A percentile compares a stretch with the other conserved stretches of the same genome.
Conservation (phyloP, 2,888 invertebrate genomes). For the Hypomecis punctinalis region DNA sequence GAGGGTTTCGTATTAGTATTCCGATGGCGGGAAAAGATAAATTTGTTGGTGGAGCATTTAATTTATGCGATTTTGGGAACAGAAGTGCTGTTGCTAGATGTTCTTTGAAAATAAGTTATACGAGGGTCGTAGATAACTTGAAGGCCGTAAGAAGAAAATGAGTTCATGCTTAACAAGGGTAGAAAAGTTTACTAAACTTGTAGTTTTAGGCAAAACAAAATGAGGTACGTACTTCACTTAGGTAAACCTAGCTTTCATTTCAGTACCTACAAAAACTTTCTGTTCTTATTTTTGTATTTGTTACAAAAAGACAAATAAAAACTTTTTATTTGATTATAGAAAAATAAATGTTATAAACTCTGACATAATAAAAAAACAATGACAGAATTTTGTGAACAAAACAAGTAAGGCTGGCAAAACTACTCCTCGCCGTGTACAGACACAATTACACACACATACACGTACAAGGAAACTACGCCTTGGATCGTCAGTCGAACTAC, state of each 20-base stretch:
- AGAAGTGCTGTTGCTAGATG: conserved; percentile 51
- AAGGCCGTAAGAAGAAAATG: conserved; percentile 34
- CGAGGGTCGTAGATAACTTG: conserved; percentile 31
- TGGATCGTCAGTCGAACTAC: too few relatives aligned
- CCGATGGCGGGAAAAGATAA: conserved; percentile 81
- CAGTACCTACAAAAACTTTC: too few relatives aligned
- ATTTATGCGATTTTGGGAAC: conserved; percentile 76
- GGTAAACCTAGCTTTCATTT: conserved; percentile 8
- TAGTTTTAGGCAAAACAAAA: conserved; percentile 14
- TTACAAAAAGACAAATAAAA: too few relatives aligned
- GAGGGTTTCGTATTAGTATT: conserved; percentile 76
- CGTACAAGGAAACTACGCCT: too few relatives aligned
- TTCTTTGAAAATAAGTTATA: conserved; percentile 42
- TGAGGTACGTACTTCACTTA: not conserved
- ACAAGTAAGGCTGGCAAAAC: too few relatives aligned
- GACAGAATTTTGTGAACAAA: too few relatives aligned
- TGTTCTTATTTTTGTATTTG: too few relatives aligned
- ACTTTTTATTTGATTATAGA: too few relatives aligned
- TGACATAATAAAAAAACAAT: too few relatives aligned
- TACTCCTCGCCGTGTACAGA: too few relatives aligned
- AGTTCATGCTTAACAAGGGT: conserved; percentile 8
- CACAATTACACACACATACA: too few relatives aligned
- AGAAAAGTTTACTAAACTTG: conserved; percentile 4
- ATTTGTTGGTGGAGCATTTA: conserved; percentile 79
- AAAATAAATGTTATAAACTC: too few relatives aligned